A percentile compares a stretch with the other conserved stretches of the same genome.
phyloP scores from a whole-genome alignment of 2,888 invertebrate genomes.

The Latrodectus hesperus region DNA sequence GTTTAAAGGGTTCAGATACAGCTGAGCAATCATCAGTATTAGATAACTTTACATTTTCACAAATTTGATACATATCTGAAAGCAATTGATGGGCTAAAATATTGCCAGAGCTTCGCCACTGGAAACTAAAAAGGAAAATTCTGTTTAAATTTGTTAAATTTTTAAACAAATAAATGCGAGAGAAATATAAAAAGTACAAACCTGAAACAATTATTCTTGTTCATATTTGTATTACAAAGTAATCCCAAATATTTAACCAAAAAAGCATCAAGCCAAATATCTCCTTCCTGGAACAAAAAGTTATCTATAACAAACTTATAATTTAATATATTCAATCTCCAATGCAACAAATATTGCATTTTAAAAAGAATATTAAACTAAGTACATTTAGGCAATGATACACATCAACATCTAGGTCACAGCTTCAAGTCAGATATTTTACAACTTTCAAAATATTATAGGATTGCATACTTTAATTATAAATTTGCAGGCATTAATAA shows the following conservation, averaged over 20 bases:
- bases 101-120: constrained; percentile 51
- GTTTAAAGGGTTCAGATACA: constrained; percentile 37
- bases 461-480: no score
- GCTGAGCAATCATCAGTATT: constrained; percentile 24
- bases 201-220: constrained; percentile 36
- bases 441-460: no score
- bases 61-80: constrained; percentile 57
- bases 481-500: no score
- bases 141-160: not conserved
- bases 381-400: not conserved
- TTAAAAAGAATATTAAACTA: not conserved
- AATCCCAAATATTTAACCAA: constrained; percentile 46
- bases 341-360: not conserved
- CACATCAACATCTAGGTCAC: not conserved
- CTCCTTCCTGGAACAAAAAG: constrained; percentile 42
- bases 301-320: not conserved
- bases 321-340: no score
- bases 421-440: no score
- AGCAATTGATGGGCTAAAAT: constrained; percentile 61
- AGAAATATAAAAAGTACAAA: constrained; percentile 12
- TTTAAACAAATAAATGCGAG: not conserved
- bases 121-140: constrained; percentile 31
- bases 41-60: constrained; percentile 35
- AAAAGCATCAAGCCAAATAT: constrained; percentile 57
- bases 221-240: constrained; percentile 37